These are phyloP conservation scores for Drosophila elegans DNA, from an alignment of 1,140 invertebrate species.

Conservation along the genomic window DNA sequence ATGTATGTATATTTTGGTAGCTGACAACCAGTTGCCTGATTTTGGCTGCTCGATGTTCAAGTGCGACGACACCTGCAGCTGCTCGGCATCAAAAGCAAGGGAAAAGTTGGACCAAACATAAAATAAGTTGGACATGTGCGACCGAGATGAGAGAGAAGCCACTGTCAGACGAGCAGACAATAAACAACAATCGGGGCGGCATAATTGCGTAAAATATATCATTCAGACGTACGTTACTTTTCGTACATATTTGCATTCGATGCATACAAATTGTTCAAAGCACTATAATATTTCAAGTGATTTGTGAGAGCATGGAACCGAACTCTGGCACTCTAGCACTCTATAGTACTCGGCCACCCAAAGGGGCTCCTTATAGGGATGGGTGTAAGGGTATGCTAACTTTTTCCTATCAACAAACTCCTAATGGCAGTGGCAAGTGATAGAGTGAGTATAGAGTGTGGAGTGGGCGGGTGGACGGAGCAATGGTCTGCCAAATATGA, in stretches of 20 bases:
- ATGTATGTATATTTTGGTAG: slow-evolving; percentile 42
- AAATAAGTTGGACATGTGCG: slow-evolving; percentile 27
- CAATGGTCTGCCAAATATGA: slow-evolving; percentile 79
- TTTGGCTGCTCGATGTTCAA: slow-evolving; percentile 16
- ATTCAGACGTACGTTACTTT: neutral
- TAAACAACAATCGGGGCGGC: slow-evolving; percentile 64
- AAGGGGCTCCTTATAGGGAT: too few relatives aligned
- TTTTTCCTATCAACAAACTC: slow-evolving; percentile 30
- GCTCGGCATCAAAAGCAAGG: slow-evolving; percentile 25
- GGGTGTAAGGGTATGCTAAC: slow-evolving; percentile 11
- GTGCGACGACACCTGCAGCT: slow-evolving; percentile 55
- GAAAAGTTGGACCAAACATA: slow-evolving; percentile 32
- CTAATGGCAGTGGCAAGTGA: slow-evolving; percentile 30
- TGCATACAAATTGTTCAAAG: slow-evolving; percentile 61
- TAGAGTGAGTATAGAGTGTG: slow-evolving; percentile 49
- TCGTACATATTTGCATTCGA: slow-evolving; percentile 62
- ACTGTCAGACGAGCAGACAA: slow-evolving; percentile 35
- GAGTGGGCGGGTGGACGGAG: slow-evolving; percentile 36
- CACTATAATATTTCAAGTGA: slow-evolving; percentile 53
- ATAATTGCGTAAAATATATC: slow-evolving; percentile 60
- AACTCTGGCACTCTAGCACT: slow-evolving; percentile 1
- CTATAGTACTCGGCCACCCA: too few relatives aligned
- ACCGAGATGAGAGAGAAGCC: neutral
- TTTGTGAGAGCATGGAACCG: slow-evolving; percentile 35
- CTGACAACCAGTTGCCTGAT: slow-evolving; percentile 19